Percentiles rank a stretch among this genome's conserved stretches.
Conservation (phyloP, 2,797 vertebrate species). For the Furcifer pardalis region DNA sequence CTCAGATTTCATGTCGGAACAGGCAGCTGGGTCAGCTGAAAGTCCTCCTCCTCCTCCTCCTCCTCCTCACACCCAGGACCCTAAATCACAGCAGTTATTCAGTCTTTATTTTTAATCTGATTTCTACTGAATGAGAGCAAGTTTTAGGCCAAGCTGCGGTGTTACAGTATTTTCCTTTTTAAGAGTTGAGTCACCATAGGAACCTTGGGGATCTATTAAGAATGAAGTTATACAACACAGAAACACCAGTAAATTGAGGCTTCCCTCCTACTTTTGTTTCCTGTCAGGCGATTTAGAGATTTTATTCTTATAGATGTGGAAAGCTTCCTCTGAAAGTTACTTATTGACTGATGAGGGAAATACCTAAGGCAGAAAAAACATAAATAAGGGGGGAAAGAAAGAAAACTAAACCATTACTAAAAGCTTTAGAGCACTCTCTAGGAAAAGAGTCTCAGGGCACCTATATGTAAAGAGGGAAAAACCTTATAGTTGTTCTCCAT, state of each 20-base stretch:
- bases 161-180: not conserved
- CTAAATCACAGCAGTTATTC: no score
- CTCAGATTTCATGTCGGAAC: no score
- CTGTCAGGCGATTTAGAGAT: not conserved
- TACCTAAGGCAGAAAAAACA: constrained; percentile 20
- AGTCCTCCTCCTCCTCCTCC: no score
- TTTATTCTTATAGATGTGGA: not conserved
- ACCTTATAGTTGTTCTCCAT: constrained; percentile 8
- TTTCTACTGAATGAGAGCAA: not conserved
- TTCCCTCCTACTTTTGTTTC: not conserved
- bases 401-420: constrained; percentile 11
- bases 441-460: not conserved
- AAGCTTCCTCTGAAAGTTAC: constrained; percentile 15
- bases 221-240: not conserved
- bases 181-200: not conserved
- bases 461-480: not conserved
- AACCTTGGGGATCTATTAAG: not conserved
- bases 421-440: constrained; percentile 16
- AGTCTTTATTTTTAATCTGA: not conserved
- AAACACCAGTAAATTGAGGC: not conserved
- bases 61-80: no score
- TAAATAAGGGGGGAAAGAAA: constrained; percentile 6
- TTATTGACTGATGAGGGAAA: constrained; percentile 10
- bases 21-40: no score
- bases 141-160: not conserved